Evolutionary conservation across 2,113 vertebrate species (phyloP).

Genomic region (Ivindomyrus marchei): DNA sequence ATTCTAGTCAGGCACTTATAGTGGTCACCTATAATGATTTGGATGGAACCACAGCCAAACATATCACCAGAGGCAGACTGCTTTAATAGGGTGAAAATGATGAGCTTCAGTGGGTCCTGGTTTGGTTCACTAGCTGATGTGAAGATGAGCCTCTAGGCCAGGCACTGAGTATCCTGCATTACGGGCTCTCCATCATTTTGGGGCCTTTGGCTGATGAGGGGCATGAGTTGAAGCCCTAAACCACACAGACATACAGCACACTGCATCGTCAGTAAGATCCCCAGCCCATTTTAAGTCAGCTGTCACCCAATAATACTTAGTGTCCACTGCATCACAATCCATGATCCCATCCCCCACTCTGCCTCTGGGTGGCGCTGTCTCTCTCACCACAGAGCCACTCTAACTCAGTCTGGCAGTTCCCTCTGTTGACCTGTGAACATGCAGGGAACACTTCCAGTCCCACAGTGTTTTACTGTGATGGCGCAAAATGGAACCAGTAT

Average conservation of each 20-base stretch:
- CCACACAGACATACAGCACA: conserved; percentile 25
- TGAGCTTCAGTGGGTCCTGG: not conserved
- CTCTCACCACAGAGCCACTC: not conserved
- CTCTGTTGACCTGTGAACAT: not conserved
- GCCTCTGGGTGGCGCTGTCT: conserved; percentile 7
- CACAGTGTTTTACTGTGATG: not conserved
- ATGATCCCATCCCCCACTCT: conserved; percentile 27
- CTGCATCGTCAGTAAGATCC: conserved; percentile 34
- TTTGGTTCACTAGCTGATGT: not conserved
- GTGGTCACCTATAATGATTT: not conserved
- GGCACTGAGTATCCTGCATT: not conserved
- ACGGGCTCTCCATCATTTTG: not conserved
- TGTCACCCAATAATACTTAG: conserved; percentile 48
- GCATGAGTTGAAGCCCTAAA: conserved; percentile 20
- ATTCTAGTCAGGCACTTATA: not conserved
- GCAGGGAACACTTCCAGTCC: not conserved
- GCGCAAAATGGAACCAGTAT: not conserved
- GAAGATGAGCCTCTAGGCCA: not conserved
- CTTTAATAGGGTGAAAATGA: not conserved
- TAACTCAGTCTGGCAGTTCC: not conserved
- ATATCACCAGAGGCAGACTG: not conserved
- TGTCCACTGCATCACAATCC: conserved; percentile 65
- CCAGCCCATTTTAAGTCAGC: conserved; percentile 51
- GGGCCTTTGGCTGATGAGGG: not conserved
- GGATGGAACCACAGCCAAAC: not conserved